Evolutionary conservation across 1,140 invertebrate genomes (phyloP), one percentile per base, ranked within the genome.

Genomic region (Mycetomoellerius zeteki): DNA sequence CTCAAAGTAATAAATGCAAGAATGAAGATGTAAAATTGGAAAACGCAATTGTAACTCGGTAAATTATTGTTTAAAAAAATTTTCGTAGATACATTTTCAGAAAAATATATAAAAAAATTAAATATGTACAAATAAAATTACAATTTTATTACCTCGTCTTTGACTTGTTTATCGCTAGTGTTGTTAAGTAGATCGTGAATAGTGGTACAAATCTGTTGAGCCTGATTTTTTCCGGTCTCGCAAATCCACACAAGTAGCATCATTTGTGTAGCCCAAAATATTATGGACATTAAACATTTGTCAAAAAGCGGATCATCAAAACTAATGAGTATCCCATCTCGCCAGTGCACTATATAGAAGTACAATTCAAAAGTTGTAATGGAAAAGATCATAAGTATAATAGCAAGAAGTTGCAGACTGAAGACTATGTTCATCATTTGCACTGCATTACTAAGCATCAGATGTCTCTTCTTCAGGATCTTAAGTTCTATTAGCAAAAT

Each of bases 311-410:
- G 3, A 43, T 16, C 16, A 50, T 50, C 5, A 50, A 50, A 50
- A 16, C 47, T 50, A 50, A 52, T 52, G 50, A 54, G 16, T n/a
- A n/a, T 6, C 5, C 52, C 52, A 54, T 54, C 6, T 19, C n/a
- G 16, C 19, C 52, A 54, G 16, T 1, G 52, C 16, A 54, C 52
- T n/a, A 54, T 54, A 43, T 43, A 93, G 82, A 93, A 94, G 52
- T 94, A 95, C 3, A 94, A 58, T 6, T 89, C 92, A 37, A 95
- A 95, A 0, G 93, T 94, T 0, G 92, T 81, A 50, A 92, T 87
- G 0, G 80, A 84, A 52, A 95, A 94, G 0, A 91, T 93, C 0
- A 91, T 72, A 0, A 88, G 87, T 2, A 93, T 86, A 0, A 87
- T 73, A 0, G 90, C 64, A 10, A 92, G 50, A 21, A 93, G 62